Conservation (phyloP, 1,140 invertebrate genomes). For the Diabrotica undecimpunctata region DNA sequence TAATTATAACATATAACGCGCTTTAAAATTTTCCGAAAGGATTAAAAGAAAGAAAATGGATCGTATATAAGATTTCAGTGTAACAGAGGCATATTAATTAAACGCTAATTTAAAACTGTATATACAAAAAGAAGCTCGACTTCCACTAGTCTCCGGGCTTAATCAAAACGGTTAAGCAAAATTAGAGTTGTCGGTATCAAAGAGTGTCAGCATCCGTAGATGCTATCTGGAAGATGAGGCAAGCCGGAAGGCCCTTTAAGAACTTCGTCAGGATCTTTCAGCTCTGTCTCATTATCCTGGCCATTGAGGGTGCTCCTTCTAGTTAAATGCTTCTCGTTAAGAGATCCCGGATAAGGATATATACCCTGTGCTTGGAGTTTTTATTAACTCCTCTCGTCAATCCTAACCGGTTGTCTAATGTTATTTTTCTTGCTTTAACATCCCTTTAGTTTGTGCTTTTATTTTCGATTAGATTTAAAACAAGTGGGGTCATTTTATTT, state of each 20-base stretch:
- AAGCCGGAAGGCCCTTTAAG: slow-evolving; percentile 28
- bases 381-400: slow-evolving; percentile 26
- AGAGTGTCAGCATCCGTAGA: slow-evolving; percentile 23
- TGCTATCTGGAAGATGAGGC: slow-evolving; percentile 30
- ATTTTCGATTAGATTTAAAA: background rate
- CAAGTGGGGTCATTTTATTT: no score
- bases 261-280: slow-evolving; percentile 30
- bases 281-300: slow-evolving; percentile 28
- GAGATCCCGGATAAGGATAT: slow-evolving; percentile 30
- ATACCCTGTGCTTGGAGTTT: slow-evolving; percentile 21
- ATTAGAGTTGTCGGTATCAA: slow-evolving; percentile 23
- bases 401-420: slow-evolving; percentile 17
- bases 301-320: slow-evolving; percentile 28
- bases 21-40: no score
- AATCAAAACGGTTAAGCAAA: slow-evolving; percentile 24
- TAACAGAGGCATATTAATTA: background rate
- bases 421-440: slow-evolving; percentile 11
- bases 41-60: no score
- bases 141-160: slow-evolving; percentile 3
- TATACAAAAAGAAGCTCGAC: background rate
- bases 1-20: no score
- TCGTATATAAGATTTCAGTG: no score
- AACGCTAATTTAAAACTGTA: background rate
- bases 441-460: background rate
- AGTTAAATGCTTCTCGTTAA: slow-evolving; percentile 31